phyloP scores from a whole-genome alignment of 2,797 vertebrate species.

The Lophotriccus pileatus region DNA sequence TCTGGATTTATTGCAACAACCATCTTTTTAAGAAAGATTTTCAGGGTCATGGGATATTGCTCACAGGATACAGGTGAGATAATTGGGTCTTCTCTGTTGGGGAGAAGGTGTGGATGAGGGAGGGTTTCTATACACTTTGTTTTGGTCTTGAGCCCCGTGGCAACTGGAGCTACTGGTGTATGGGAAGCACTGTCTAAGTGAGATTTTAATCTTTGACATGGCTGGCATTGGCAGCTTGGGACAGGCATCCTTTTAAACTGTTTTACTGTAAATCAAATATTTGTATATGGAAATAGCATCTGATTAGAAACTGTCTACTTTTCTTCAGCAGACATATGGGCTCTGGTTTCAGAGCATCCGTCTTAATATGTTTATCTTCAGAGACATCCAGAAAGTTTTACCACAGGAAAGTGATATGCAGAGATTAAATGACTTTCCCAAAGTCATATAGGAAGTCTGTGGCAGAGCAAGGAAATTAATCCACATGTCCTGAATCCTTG shows the following conservation, averaged over 20 bases:
- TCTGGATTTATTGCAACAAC: not conserved
- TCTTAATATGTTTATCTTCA: slow-evolving; percentile 11
- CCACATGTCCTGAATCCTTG: not conserved
- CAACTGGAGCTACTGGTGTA: not conserved
- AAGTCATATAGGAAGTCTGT: slow-evolving; percentile 9
- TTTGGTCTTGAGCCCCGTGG: rapidly evolving
- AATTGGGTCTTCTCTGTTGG: not conserved
- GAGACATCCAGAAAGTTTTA: slow-evolving; percentile 19
- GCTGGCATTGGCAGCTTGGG: not conserved
- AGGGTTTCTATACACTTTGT: not conserved
- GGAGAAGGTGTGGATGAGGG: not conserved
- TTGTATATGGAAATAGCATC: not conserved
- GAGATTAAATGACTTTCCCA: slow-evolving; percentile 5
- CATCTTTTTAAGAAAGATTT: not conserved
- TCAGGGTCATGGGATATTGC: not conserved
- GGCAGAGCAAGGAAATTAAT: not conserved
- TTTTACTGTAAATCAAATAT: not conserved
- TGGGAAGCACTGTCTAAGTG: rapidly evolving
- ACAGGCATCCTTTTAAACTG: not conserved
- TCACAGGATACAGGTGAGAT: not conserved
- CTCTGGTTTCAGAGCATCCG: not conserved
- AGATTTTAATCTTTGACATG: not conserved
- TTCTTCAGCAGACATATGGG: not conserved
- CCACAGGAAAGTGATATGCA: slow-evolving; percentile 15
- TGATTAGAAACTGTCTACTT: not conserved